Evolutionary conservation across 2,113 vertebrate genomes (phyloP).

Genomic region (Sylvia atricapilla): DNA sequence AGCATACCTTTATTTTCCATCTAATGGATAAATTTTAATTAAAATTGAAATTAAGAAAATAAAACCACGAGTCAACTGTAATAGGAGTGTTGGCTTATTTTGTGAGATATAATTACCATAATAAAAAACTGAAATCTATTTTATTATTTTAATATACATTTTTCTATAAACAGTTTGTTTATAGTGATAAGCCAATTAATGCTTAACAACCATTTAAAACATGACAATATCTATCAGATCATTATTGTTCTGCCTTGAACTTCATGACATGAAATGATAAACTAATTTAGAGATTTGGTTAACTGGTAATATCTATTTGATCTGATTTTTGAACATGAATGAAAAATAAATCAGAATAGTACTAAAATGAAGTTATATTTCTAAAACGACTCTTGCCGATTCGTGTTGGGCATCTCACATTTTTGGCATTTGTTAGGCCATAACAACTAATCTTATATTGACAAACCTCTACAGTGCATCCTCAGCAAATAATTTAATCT

Average conservation of each 20-base stretch:
- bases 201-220: background rate
- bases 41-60: background rate
- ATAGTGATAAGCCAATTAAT: background rate
- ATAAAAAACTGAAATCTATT: background rate
- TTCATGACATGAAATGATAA: background rate
- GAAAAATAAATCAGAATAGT: background rate
- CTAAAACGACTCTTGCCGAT: background rate
- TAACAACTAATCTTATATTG: background rate
- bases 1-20: background rate
- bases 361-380: background rate
- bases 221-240: background rate
- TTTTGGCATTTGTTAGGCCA: background rate
- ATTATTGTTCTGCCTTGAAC: background rate
- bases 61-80: background rate
- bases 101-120: background rate
- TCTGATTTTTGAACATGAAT: background rate
- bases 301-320: background rate
- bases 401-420: background rate
- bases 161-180: background rate
- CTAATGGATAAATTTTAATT: background rate
- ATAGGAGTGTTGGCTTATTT: background rate
- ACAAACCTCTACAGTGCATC: background rate
- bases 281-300: background rate
- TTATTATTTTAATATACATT: background rate
- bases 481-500: background rate